Evolutionary conservation across 2,888 invertebrate genomes (phyloP).

Genomic region (Isotomurus palustris): DNA sequence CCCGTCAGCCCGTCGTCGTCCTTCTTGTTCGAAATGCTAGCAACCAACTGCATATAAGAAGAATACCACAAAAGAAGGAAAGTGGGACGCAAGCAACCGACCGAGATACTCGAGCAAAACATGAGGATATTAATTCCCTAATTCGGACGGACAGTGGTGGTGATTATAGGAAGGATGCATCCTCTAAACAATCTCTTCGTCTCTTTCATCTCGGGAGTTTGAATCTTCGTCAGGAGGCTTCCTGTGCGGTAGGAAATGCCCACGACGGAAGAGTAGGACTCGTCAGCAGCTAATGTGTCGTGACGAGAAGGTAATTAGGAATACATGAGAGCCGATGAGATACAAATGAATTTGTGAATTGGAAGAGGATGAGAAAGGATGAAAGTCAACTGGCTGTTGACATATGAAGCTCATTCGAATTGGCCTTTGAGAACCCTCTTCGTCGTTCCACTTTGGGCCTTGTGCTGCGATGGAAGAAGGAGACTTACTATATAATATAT

Average conservation of each 20-base stretch:
- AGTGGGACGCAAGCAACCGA: no score
- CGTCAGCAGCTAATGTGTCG: constrained; percentile 10
- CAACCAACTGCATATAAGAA: no score
- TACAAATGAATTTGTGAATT: constrained; percentile 16
- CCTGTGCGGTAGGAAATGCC: background rate
- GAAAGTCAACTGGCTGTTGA: constrained; percentile 14
- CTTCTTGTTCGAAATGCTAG: no score
- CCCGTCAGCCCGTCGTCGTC: background rate
- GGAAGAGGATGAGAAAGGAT: constrained; percentile 10
- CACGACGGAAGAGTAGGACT: background rate
- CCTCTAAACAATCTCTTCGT: background rate
- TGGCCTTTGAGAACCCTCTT: no score
- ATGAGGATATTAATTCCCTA: no score
- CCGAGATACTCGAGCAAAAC: no score
- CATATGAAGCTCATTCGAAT: background rate
- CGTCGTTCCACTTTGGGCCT: no score
- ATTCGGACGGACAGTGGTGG: no score
- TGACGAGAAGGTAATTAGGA: constrained; percentile 20
- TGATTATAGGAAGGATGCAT: background rate
- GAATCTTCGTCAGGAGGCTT: background rate
- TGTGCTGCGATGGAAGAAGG: no score
- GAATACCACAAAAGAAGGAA: no score
- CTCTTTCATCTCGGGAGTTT: background rate
- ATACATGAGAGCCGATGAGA: constrained; percentile 19
- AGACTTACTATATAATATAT: no score